These are phyloP conservation scores for Ptyas mucosa DNA, from an alignment of 2,113 vertebrate genomes.

Conservation along the genomic window DNA sequence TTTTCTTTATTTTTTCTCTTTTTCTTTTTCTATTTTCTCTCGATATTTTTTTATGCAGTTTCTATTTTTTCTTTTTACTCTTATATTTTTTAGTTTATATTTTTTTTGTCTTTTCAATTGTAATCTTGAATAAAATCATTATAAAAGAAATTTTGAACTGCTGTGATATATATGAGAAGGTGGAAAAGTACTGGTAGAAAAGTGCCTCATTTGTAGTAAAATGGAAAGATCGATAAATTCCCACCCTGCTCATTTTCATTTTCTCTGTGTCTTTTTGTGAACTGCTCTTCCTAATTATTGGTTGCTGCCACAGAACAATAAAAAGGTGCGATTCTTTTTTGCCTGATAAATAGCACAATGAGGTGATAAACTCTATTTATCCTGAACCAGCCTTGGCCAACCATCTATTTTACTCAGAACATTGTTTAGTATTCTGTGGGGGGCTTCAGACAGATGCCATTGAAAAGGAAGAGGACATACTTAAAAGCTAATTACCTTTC, in stretches of 20 bases:
- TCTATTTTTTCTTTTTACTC: neutral
- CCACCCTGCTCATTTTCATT: neutral
- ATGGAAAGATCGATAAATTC: neutral
- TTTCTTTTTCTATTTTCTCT: neutral
- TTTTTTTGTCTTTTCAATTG: neutral
- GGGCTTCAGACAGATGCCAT: neutral
- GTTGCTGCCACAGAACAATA: neutral
- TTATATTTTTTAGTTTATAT: neutral
- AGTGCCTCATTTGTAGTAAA: neutral
- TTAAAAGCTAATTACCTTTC: neutral
- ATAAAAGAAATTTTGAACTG: neutral
- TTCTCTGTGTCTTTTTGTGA: neutral
- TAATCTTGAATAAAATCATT: neutral
- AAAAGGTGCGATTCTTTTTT: neutral
- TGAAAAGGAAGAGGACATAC: slow-evolving; percentile 10
- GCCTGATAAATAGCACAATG: neutral
- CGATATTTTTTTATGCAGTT: neutral
- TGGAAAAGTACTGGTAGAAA: neutral
- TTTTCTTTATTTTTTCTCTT: neutral
- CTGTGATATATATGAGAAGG: neutral
- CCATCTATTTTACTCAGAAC: neutral
- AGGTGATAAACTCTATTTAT: slow-evolving; percentile 9
- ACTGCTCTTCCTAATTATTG: neutral
- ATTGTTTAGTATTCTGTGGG: neutral
- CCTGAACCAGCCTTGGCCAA: neutral